Evolutionary conservation across 2,888 invertebrate genomes (phyloP).

Genomic region (Pristionchus maxplancki): DNA sequence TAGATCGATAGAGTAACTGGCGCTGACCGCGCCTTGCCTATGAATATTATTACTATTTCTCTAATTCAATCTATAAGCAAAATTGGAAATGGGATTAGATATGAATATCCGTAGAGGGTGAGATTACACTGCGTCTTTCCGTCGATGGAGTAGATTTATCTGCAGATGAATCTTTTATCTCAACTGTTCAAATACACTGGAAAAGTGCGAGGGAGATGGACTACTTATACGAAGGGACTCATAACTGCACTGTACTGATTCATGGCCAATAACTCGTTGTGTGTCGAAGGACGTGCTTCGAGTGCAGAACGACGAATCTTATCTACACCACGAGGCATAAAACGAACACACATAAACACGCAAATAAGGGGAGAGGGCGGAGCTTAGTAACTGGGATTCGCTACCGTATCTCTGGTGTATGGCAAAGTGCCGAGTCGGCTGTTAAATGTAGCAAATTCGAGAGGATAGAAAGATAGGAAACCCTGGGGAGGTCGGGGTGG

Average conservation of each 20-base stretch:
- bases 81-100: constrained; percentile 1
- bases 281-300: not conserved
- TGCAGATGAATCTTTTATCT: constrained; percentile 15
- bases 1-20: not conserved
- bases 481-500: constrained; percentile 13
- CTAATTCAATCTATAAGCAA: not conserved
- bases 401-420: constrained; percentile 28
- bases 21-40: not conserved
- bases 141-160: constrained; percentile 15
- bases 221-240: not conserved
- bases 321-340: constrained; percentile 19
- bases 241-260: constrained; percentile 40
- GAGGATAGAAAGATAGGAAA: not conserved
- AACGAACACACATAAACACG: constrained; percentile 37
- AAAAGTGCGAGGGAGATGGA: not conserved
- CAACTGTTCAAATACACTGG: not conserved
- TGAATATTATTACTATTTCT: constrained; percentile 8
- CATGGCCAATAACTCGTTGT: constrained; percentile 37
- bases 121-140: constrained; percentile 18
- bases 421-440: constrained; percentile 31
- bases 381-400: constrained; percentile 19
- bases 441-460: not conserved
- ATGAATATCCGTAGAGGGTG: constrained; percentile 37
- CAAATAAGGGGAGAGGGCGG: constrained; percentile 15
- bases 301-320: constrained; percentile 28